Evolutionary conservation across 2,113 vertebrate species (phyloP).

Genomic region (Pelusios castaneus): DNA sequence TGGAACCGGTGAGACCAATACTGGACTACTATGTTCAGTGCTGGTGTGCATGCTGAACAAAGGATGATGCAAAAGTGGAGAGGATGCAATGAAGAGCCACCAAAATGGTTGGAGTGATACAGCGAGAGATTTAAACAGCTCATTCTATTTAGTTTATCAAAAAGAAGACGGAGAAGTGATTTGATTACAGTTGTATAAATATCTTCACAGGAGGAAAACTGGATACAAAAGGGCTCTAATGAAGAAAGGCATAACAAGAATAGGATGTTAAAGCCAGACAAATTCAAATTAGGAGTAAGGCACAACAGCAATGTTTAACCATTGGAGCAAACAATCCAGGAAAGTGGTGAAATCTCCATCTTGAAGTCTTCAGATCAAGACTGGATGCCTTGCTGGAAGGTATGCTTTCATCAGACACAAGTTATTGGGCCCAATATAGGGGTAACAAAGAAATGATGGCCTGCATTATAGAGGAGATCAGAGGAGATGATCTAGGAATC

Average conservation of each 20-base stretch:
- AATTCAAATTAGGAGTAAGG: not conserved
- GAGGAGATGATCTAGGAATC: not conserved
- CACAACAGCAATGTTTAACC: not conserved
- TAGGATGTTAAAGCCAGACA: not conserved
- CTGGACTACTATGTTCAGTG: not conserved
- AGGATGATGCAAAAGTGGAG: not conserved
- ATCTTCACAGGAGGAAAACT: not conserved
- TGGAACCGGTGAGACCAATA: not conserved
- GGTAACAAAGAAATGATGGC: not conserved
- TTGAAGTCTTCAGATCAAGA: not conserved
- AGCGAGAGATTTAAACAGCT: not conserved
- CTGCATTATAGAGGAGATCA: not conserved
- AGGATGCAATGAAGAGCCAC: not conserved
- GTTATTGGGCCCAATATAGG: accelerated
- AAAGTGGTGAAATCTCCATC: not conserved
- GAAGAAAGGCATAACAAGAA: not conserved
- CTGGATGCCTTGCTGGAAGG: not conserved
- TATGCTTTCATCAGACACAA: not conserved
- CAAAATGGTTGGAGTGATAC: not conserved
- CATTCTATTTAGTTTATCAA: not conserved
- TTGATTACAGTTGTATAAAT: not conserved
- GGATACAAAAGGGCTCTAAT: not conserved
- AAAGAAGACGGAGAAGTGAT: not conserved
- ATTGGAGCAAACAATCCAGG: not conserved
- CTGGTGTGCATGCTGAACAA: not conserved